Conservation (phyloP, 2,888 invertebrate species). For the Charanyca ferruginea region DNA sequence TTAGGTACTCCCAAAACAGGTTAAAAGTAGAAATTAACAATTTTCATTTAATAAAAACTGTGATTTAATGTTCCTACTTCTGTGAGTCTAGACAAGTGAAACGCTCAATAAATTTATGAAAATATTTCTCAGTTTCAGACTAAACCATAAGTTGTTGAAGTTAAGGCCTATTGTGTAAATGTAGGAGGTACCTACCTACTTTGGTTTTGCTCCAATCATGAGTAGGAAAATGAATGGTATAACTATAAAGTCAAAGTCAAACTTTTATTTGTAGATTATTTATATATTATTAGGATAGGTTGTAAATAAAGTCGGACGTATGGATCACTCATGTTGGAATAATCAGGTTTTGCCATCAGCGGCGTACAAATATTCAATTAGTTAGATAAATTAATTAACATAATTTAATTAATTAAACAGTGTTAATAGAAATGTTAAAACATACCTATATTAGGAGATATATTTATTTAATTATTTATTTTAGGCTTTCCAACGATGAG, state of each 20-base stretch:
- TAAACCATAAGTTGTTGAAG: conserved; percentile 28
- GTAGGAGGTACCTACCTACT: conserved; percentile 14
- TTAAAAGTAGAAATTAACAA: conserved; percentile 21
- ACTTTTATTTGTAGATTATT: neutral
- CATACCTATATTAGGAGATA: too few relatives aligned
- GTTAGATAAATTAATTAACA: too few relatives aligned
- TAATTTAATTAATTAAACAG: too few relatives aligned
- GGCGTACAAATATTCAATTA: too few relatives aligned
- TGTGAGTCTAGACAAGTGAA: conserved; percentile 24
- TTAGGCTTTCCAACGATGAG: too few relatives aligned
- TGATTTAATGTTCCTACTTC: conserved; percentile 39
- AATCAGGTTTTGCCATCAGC: too few relatives aligned
- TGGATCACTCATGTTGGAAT: too few relatives aligned
- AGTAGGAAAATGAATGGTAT: neutral
- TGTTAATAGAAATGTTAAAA: too few relatives aligned
- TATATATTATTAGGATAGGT: too few relatives aligned
- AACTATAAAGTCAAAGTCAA: neutral
- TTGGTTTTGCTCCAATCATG: neutral
- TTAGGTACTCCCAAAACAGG: conserved; percentile 12
- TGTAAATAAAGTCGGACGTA: too few relatives aligned
- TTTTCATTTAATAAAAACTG: conserved; percentile 48
- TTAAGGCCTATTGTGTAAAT: conserved; percentile 51
- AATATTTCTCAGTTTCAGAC: conserved; percentile 42
- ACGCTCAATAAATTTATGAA: conserved; percentile 45
- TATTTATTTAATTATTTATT: too few relatives aligned